Conservation (phyloP, 2,797 vertebrate genomes). For the Scarus forsteni region DNA sequence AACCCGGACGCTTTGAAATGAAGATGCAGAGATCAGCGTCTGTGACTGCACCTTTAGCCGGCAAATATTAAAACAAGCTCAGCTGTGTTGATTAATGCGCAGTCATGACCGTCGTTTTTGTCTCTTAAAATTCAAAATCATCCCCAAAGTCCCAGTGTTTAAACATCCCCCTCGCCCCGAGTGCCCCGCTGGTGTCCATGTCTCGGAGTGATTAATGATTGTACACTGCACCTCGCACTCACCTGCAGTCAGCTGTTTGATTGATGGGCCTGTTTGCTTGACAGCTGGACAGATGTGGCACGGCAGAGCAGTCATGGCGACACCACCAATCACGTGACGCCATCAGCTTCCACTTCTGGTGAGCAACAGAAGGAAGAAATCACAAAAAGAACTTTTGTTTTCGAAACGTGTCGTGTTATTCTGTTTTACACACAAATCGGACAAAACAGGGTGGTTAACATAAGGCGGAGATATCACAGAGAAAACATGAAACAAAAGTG, state of each 20-base stretch:
- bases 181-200: slow-evolving; percentile 30
- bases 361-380: slow-evolving; percentile 8
- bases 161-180: slow-evolving; percentile 8
- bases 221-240: slow-evolving; percentile 55
- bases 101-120: background rate
- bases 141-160: slow-evolving; percentile 5
- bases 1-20: background rate
- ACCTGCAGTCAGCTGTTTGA: slow-evolving; percentile 65
- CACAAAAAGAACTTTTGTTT: background rate
- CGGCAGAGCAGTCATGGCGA: slow-evolving; percentile 40
- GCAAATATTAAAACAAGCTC: background rate
- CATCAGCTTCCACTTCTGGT: slow-evolving; percentile 32
- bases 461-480: slow-evolving; percentile 36
- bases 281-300: slow-evolving; percentile 72
- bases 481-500: slow-evolving; percentile 38
- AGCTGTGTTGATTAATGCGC: background rate
- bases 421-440: background rate
- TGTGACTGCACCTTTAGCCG: background rate
- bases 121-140: slow-evolving; percentile 3
- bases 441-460: slow-evolving; percentile 27
- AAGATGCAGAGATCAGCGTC: slow-evolving; percentile 1
- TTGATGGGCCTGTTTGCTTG: slow-evolving; percentile 63
- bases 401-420: background rate
- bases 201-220: slow-evolving; percentile 73
- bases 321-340: slow-evolving; percentile 21